Conservation (phyloP, 2,888 invertebrate genomes). For the Sphaeridia pumilis region DNA sequence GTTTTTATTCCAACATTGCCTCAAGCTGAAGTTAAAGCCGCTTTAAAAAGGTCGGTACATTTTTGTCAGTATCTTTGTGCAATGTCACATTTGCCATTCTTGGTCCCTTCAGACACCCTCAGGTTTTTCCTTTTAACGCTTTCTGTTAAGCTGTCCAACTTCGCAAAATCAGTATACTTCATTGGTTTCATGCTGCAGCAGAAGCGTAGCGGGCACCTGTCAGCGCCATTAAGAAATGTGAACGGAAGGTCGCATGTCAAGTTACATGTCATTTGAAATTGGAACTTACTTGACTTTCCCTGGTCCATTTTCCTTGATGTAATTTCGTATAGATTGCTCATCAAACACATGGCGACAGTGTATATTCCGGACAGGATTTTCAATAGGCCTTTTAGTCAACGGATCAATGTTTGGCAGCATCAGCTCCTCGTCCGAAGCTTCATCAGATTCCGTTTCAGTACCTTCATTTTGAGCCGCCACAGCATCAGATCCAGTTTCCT, state of each 20-base stretch:
- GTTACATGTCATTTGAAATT: neutral
- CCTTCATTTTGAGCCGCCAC: too few relatives aligned
- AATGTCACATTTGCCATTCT: too few relatives aligned
- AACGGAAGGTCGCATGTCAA: neutral
- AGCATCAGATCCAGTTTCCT: slow-evolving; percentile 6
- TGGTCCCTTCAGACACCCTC: too few relatives aligned
- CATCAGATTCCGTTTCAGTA: slow-evolving; percentile 18
- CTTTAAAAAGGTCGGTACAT: too few relatives aligned
- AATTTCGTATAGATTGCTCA: slow-evolving; percentile 19
- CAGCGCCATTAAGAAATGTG: too few relatives aligned
- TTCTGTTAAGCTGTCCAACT: slow-evolving; percentile 17
- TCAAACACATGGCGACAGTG: slow-evolving; percentile 32
- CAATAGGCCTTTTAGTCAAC: slow-evolving; percentile 22
- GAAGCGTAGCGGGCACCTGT: slow-evolving; percentile 24
- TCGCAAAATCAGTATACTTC: slow-evolving; percentile 17
- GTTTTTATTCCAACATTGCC: too few relatives aligned
- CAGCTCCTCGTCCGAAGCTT: slow-evolving; percentile 21
- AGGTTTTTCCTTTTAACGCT: slow-evolving; percentile 10
- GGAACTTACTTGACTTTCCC: neutral
- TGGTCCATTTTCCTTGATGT: slow-evolving; percentile 17
- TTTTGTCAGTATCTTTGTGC: too few relatives aligned
- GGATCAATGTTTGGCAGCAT: slow-evolving; percentile 27
- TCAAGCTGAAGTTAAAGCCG: too few relatives aligned
- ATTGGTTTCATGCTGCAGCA: slow-evolving; percentile 21
- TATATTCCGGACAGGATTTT: slow-evolving; percentile 20